Evolutionary conservation across 2,797 vertebrate genomes (phyloP), one percentile per base, ranked within the genome.

Genomic region (Molossus alvarezi): DNA sequence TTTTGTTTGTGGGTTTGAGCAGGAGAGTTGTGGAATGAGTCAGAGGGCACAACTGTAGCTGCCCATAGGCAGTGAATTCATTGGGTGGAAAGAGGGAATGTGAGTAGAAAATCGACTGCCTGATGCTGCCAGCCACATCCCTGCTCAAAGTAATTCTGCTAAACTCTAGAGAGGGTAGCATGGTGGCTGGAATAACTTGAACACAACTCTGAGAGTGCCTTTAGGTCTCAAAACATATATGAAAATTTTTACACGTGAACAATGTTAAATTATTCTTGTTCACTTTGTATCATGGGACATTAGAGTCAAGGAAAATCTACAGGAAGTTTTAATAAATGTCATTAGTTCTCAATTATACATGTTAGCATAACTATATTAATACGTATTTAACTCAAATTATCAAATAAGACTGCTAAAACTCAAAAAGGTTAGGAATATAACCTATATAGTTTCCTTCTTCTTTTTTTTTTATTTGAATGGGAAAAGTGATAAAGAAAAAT

Each of bases 71-170:
- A 95, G 13, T 91, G 87, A 97, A 97, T 90, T 94, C 88, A 93
- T 1, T 73, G 92, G 51, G 92, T 95, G 91, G 92, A 96, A 95
- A 91, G 69, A 96, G 81, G 45, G 75, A 64, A 88, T 94, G 94
- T 64, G 88, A 96, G 65, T 77, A 92, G 82, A 95, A 97, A 97
- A 97, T 92, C 14, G 21, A 95, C 93, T 51, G 29, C 41, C 88
- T n/a, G 65, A 90, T 51, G 53, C 41, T 67, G 29, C 79, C 69
- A 87, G 48, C n/a, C 82, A 72, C 7, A 65, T 33, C 25, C 58
- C 86, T 64, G 51, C 62, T 90, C 88, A 89, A 84, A 84, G 82
- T 65, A 91, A 96, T 91, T 90, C 51, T 93, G 37, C 77, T 82
- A 87, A 88, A 80, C 96, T 95, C 53, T 60, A 84, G 48, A 84